Percentiles rank a stretch among this genome's conserved stretches.
phyloP scores from a whole-genome alignment of 2,888 invertebrate species.

The Acanthococcus lagerstroemiae region DNA sequence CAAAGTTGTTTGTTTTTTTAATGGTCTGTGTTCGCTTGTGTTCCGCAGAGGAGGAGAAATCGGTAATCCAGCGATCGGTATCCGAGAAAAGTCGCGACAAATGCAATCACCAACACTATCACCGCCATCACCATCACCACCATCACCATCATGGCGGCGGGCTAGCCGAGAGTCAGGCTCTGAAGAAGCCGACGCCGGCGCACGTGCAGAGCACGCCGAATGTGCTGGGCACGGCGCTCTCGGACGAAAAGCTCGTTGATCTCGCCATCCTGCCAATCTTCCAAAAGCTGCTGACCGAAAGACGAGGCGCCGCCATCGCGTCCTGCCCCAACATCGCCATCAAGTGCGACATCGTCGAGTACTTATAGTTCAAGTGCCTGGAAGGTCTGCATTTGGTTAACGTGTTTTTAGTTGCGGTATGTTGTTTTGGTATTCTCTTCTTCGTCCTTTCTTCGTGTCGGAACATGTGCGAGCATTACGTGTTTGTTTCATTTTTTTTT shows the following conservation, averaged over 20 bases:
- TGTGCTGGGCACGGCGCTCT: constrained; percentile 53
- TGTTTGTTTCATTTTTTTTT: too few species aligned
- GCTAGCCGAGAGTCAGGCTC: constrained; percentile 38
- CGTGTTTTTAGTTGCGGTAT: too few species aligned
- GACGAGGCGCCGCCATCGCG: constrained; percentile 67
- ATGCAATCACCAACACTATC: constrained; percentile 31
- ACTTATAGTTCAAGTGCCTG: constrained; percentile 53
- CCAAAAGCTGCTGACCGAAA: constrained; percentile 77
- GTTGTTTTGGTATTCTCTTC: too few species aligned
- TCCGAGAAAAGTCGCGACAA: constrained; percentile 42
- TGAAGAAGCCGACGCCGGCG: constrained; percentile 40
- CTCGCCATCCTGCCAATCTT: constrained; percentile 82
- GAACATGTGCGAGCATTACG: too few species aligned
- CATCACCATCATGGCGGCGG: constrained; percentile 35
- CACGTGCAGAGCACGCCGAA: constrained; percentile 55
- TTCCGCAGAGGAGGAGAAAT: constrained; percentile 36
- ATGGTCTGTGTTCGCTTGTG: neutral
- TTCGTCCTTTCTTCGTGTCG: too few species aligned
- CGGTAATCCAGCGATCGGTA: constrained; percentile 45
- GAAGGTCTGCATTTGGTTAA: too few species aligned
- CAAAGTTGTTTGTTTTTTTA: neutral
- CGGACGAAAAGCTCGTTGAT: constrained; percentile 73
- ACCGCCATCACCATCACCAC: constrained; percentile 32
- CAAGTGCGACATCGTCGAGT: constrained; percentile 91
- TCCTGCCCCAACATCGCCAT: constrained; percentile 91